Evolutionary conservation across 2,797 vertebrate species (phyloP), one percentile per base, ranked within the genome.

Genomic region (Notoglanidium macrostoma): DNA sequence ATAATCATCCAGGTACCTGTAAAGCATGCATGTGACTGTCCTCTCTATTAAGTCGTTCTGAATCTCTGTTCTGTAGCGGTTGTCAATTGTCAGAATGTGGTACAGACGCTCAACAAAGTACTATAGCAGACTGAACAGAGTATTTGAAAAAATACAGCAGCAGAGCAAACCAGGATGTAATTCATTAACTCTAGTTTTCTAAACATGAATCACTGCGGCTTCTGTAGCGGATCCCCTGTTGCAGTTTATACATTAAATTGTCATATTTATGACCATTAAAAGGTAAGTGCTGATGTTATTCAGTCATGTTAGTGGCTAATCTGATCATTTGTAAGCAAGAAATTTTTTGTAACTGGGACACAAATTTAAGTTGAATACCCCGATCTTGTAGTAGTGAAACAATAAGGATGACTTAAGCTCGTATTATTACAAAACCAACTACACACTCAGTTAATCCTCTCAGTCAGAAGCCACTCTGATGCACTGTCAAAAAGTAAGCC

Each of bases 401-500:
- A 79, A 59, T 29, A 78, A 35, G 8, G 3, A 78, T 23, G 76
- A 17, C n/a, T 57, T 76, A 54, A 78, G 57, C 15, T 11, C 23
- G 51, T 78, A 74, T 74, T 23, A 76, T 77, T 49, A 79, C 54
- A 57, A 29, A 55, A 32, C 26, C 46, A 77, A 29, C 76, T 54
- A 35, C 54, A 79, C 17, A 4, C 51, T 8, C 17, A 35, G 29
- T 21, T 57, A 78, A 35, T 74, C 72, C 72, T 73, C 9, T 73
- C 70, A 26, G 29, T 19, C 76, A 55, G 15, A 57, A 78, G 54
- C 32, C 17, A 14, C 55, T 26, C 10, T 59, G 2, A 61, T 80
- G 44, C 14, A 80, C 32, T 44, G 21, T 80, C 77, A 80, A 40
- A 61, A 80, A 2, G 12, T 80, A 80, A 80, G 51, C 54, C 51